Base-by-base conservation (phyloP, 2,113 vertebrate species). In the human region DNA sequence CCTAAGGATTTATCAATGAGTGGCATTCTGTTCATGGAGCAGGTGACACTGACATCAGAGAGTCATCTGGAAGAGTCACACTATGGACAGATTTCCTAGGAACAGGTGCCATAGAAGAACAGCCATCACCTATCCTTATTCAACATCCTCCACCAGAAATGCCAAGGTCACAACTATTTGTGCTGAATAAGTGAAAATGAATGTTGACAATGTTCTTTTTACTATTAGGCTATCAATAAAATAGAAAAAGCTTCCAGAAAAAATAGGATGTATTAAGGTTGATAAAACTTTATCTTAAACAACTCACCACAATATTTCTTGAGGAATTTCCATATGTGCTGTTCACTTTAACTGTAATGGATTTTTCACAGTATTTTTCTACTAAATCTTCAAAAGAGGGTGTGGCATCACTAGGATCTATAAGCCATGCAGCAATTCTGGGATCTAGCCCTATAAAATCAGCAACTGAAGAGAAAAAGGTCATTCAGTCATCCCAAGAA, bases 361-460 rank as follows among this genome's bases (percentile, higher is more conserved):
- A 38, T 55, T 86, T 98, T 90, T 93, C 98, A 80, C 98, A 98
- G 98, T 99, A 98, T 97, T 99, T 99, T 81, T 92, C 95, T 38
- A 99, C 98, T 93, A 99, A 99, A 61, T 98, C 97, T 81, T 98
- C 98, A 98, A 99, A 99, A 81, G 99, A 99, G 59, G 99, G 98
- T 45, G 98, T 97, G 0, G 99, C 98, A 89, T 99, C 99, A 0
- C 98, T 97, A 43, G 99, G 99, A 94, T 99, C 99, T 97, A 99
- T 98, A 10, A 99, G 98, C 99, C 99, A 99, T 0, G 98, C 99
- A 23, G 99, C 99, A 95, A 99, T 99, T 97, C 99, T 99, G 45
- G 99, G 99, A 97, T 99, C 99, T 35, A 99, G 98, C 50, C 99
- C 96, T 0, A 98, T 95, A 97, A 98, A 99, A 45, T 96, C 97